Conservation (phyloP, 2,797 vertebrate species). For the Tachyglossus aculeatus region DNA sequence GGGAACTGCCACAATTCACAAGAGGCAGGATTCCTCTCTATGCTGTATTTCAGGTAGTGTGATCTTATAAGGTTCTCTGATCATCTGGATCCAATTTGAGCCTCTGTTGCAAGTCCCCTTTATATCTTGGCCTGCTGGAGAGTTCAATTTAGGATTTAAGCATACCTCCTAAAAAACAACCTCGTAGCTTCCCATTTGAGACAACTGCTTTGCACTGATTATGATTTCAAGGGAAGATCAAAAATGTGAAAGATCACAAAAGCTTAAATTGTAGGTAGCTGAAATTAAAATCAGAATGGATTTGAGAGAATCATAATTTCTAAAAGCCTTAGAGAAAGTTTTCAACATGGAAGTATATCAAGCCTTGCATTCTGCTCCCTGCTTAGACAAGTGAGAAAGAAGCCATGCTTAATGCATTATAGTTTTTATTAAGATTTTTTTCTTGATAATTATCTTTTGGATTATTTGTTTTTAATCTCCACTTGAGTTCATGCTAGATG, state of each 20-base stretch:
- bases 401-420: conserved; percentile 39
- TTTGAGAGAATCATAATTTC: conserved; percentile 11
- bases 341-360: neutral
- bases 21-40: neutral
- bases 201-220: conserved; percentile 50
- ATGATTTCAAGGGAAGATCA: conserved; percentile 53
- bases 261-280: conserved; percentile 50
- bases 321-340: neutral
- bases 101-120: conserved; percentile 60
- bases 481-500: conserved; percentile 61
- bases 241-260: conserved; percentile 38
- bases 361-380: conserved; percentile 4
- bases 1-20: neutral
- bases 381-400: conserved; percentile 44
- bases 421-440: conserved; percentile 56
- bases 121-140: conserved; percentile 62
- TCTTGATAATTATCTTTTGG: conserved; percentile 47
- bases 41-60: conserved; percentile 45
- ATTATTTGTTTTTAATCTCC: conserved; percentile 61
- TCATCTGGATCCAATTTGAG: conserved; percentile 70
- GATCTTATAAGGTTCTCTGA: conserved; percentile 62
- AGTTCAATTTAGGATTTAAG: conserved; percentile 68
- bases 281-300: conserved; percentile 26
- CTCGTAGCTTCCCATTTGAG: conserved; percentile 57
- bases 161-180: conserved; percentile 53